These are phyloP conservation scores for Harpagifer antarcticus DNA, from an alignment of 2,797 vertebrate genomes.

Conservation along the genomic window DNA sequence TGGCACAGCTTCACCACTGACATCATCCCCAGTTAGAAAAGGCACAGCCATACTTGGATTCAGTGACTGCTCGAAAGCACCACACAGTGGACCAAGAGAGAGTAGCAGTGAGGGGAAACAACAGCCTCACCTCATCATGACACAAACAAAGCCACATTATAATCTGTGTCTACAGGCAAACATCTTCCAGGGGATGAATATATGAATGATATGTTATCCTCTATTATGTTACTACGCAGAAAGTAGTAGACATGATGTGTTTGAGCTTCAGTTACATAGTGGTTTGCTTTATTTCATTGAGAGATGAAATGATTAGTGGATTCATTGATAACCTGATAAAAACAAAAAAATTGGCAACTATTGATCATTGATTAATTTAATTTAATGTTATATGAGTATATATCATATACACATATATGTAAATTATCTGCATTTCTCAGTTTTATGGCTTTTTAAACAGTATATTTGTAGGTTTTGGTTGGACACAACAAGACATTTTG, in stretches of 20 bases:
- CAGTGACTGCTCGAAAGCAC: slow-evolving; percentile 60
- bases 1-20: slow-evolving; percentile 80
- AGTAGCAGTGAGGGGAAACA: slow-evolving; percentile 18
- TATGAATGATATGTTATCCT: background rate
- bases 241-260: background rate
- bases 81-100: slow-evolving; percentile 65
- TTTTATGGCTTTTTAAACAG: background rate
- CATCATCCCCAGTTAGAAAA: slow-evolving; percentile 40
- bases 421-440: background rate
- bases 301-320: background rate
- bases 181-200: no score
- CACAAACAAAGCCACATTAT: background rate
- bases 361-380: background rate
- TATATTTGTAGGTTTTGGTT: background rate
- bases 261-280: background rate
- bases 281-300: background rate
- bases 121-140: background rate
- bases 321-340: background rate
- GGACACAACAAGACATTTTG: background rate
- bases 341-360: background rate
- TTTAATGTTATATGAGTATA: no score
- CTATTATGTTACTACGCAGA: background rate
- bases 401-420: background rate
- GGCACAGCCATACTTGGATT: slow-evolving; percentile 57
- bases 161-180: background rate